Base-by-base conservation (phyloP, 2,113 vertebrate genomes). In the Pyxicephalus adspersus region DNA sequence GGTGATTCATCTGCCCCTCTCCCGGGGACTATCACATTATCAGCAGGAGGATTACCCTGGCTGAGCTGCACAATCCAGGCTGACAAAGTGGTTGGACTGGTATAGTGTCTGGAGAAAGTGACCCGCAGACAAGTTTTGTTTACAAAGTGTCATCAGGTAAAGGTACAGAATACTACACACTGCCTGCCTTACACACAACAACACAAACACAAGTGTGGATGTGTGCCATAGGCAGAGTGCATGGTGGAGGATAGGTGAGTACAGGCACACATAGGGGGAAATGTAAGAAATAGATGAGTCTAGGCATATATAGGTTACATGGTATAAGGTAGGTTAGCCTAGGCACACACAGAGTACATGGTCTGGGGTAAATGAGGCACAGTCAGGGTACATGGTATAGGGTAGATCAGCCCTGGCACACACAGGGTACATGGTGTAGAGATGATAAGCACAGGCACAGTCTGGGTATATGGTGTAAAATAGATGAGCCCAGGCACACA, bases 21-120 rank as follows among this genome's bases (percentile, higher is more conserved):
- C 68, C 79, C 78, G 25, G 38, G 60, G 79, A 54, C 60, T 73
- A 73, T 73, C 68, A 74, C 18, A 61, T 81, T 54, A 81, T 71
- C 19, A 57, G 22, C 55, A 7, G 51, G 63, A 55, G 52, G 77
- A 79, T 79, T 60, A 52, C 70, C n/a, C 9, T 55, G 78, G 55
- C 45, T 71, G 26, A 58, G 57, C 23, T 22, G 22, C 63, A n/a
- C 26, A 18, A 18, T 18, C n/a, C 25, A 52, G 23, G 67, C 60
- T 70, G 31, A 63, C 25, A 80, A 45, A 79, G 77, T 68, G 64
- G 31, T 26, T 67, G 8, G 77, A 70, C 77, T 60, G 54, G 54
- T 50, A 60, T 3, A n/a, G 18, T 71, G 68, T 71, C 45, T 25
- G 18, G 34, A 57, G 25, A 72, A 17, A 55, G 51, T 22, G 26